These are phyloP conservation scores for Adoxophyes honmai DNA, from an alignment of 1,140 invertebrate genomes.

Conservation along the genomic window DNA sequence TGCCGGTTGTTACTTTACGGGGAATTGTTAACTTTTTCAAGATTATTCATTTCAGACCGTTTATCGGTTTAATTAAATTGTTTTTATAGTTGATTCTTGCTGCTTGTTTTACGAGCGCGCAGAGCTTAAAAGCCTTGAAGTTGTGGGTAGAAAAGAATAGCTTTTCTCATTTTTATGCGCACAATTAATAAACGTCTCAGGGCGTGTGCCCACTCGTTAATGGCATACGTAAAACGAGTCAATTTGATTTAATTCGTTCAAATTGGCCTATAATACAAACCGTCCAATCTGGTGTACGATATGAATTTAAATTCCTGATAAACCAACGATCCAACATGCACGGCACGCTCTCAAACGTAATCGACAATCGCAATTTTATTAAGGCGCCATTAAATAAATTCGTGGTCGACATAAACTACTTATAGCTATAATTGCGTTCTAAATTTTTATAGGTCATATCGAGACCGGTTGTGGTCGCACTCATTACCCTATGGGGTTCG, in stretches of 20 bases:
- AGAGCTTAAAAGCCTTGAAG: neutral
- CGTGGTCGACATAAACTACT: constrained; percentile 24
- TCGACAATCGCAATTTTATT: neutral
- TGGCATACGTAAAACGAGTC: too few relatives aligned
- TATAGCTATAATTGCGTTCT: constrained; percentile 49
- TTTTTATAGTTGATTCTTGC: constrained; percentile 11
- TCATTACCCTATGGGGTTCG: constrained; percentile 56
- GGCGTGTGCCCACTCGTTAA: too few relatives aligned
- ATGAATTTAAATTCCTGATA: too few relatives aligned
- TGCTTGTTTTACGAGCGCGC: neutral
- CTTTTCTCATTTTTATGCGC: too few relatives aligned
- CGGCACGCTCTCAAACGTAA: too few relatives aligned
- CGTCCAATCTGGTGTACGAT: too few relatives aligned
- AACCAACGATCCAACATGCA: too few relatives aligned
- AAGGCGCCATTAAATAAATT: neutral
- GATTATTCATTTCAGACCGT: neutral
- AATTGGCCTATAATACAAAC: too few relatives aligned
- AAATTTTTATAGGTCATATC: constrained; percentile 63
- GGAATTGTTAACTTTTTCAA: constrained; percentile 1
- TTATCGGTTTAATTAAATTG: constrained; percentile 9
- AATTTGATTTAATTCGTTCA: too few relatives aligned
- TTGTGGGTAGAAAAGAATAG: too few relatives aligned
- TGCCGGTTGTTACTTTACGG: constrained; percentile 1
- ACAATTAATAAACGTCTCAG: too few relatives aligned
- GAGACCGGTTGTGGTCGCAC: constrained; percentile 52